A percentile compares a stretch with the other conserved stretches of the same genome.
These are phyloP conservation scores for Abramis brama DNA, from an alignment of 2,113 vertebrate genomes.

Conservation along the genomic window DNA sequence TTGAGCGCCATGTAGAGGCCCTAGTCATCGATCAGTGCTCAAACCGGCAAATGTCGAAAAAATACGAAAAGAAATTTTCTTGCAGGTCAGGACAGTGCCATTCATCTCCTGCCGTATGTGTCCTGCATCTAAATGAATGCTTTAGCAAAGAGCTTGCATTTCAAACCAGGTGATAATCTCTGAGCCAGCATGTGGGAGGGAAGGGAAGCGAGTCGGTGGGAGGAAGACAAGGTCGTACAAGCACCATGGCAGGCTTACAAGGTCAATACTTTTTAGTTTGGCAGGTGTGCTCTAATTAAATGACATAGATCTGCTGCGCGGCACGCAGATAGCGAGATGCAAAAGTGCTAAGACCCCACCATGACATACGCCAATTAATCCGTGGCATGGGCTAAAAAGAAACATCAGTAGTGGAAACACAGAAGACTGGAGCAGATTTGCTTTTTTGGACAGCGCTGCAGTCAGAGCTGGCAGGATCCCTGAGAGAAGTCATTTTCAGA, in stretches of 20 bases:
- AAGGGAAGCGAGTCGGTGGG: conserved; percentile 35
- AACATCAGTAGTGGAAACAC: conserved; percentile 36
- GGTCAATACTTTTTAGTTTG: conserved; percentile 73
- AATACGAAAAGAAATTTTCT: conserved; percentile 57
- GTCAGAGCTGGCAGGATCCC: neutral
- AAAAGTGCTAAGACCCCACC: conserved; percentile 29
- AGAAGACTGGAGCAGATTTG: conserved; percentile 36
- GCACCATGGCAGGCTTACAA: conserved; percentile 66
- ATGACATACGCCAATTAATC: conserved; percentile 63
- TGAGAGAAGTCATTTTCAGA: neutral
- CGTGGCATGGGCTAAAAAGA: conserved; percentile 58
- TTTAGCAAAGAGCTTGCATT: conserved; percentile 55
- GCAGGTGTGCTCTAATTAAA: conserved; percentile 71
- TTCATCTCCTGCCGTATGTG: conserved; percentile 65
- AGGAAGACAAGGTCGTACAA: conserved; percentile 58
- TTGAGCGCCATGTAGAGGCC: conserved; percentile 40
- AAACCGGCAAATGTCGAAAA: conserved; percentile 61
- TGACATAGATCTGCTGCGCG: conserved; percentile 60
- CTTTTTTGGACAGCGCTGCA: conserved; percentile 26
- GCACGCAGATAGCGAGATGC: conserved; percentile 55
- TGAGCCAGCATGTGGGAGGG: conserved; percentile 48
- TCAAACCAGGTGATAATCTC: conserved; percentile 57
- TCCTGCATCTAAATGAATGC: conserved; percentile 62
- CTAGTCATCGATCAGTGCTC: conserved; percentile 61
- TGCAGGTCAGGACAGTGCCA: conserved; percentile 64